Evolutionary conservation across 1,140 invertebrate species (phyloP), one percentile per base, ranked within the genome.

Genomic region (Prorops nasuta): DNA sequence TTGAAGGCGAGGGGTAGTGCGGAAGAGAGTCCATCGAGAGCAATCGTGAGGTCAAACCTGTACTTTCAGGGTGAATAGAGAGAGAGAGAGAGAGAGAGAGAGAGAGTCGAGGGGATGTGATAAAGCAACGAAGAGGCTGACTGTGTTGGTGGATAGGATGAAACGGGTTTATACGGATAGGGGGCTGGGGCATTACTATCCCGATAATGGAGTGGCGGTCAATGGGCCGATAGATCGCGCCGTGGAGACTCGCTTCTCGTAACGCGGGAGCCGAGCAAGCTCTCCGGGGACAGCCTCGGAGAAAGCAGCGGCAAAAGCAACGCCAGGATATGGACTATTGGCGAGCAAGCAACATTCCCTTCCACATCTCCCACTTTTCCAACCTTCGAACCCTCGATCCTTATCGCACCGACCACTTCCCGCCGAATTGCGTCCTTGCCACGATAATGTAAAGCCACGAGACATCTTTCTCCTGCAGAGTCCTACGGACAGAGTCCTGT

Each of bases 161-260:
- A 28, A 10, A 10, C 52, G 56, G 54, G 61, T 56, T 58, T 59
- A n/a, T n/a, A 51, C 42, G 49, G 47, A 44, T 49, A 56, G 37
- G 40, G 52, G 60, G 64, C 57, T 63, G 59, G 55, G 53, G 48
- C 51, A 53, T 64, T 67, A 66, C 65, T 63, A 63, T 64, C 60
- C 64, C 59, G 67, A 71, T 72, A 74, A 74, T 71, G 63, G 69
- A 70, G 64, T 57, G 51, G 60, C 53, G 68, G 65, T 73, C 69
- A 72, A 70, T 72, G 63, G 60, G 58, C 54, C 60, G 60, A 69
- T 68, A 66, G 64, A 72, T 73, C 64, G 69, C 53, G 51, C 39
- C 51, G 52, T 46, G 50, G 54, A 60, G 56, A 59, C 47, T 40
- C 53, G 58, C 4, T 34, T 32, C 53, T 31, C 21, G 49, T 60